Evolutionary conservation across 2,888 invertebrate genomes (phyloP), one percentile per base, ranked within the genome.

Genomic region (Drosophila nr. perissopoda): DNA sequence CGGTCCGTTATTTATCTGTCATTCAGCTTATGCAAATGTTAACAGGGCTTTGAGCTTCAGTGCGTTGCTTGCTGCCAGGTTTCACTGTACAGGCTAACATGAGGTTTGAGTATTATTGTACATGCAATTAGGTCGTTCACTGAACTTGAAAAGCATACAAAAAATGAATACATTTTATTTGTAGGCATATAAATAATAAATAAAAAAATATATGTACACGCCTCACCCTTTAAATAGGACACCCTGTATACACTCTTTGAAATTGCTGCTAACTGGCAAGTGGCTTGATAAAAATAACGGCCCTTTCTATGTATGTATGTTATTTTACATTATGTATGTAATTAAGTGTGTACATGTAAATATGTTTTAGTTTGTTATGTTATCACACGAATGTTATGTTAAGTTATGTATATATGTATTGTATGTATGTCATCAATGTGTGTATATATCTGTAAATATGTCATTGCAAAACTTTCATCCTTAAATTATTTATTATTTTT

Each of bases 131-230:
- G 29, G 38, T 45, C 57, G 75, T 53, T 71, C 67, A 69, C 53
- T 79, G 82, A 81, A 85, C 86, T 85, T 75, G 45, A 71, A 52
- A 74, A 13, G 4, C 3, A 33, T 2, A n/a, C 18, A n/a, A 29
- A 33, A 33, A 31, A 16, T 16, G 0, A 21, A 31, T 11, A 10
- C 1, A 31, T 21, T 21, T 8, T 4, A 16, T 31, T 16, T 8
- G 1, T 7, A 7, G 1, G 11, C 13, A 6, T 21, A 1, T 42
- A 13, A 42, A 21, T 21, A 21, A 21, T 42, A 42, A 42, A 21
- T 4, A 7, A 3, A 42, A 7, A 21, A 13, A 21, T 21, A 7
- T 4, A 18, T 8, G 25, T 48, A 2, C 10, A 49, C 4, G 10
- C 10, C 4, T 1, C 27, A 45, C 4, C 4, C 2, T 4, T 4